phyloP scores from a whole-genome alignment of 2,888 invertebrate species.

The Drosophila austrosaltans region DNA sequence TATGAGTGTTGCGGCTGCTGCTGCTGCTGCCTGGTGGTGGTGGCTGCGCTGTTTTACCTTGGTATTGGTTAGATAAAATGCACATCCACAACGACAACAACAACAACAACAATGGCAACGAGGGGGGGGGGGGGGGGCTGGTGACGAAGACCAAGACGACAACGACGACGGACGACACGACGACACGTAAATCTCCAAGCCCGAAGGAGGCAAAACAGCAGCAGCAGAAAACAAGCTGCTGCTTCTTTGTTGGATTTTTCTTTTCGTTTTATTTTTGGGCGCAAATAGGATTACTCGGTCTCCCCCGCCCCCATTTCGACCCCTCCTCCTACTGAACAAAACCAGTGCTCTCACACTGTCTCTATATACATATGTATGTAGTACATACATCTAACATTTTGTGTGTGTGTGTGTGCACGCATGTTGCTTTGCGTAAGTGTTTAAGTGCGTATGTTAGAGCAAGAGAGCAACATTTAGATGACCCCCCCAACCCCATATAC shows the following conservation, averaged over 20 bases:
- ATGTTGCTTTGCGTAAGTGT: constrained; percentile 57
- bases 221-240: constrained; percentile 38
- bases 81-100: constrained; percentile 27
- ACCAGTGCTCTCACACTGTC: constrained; percentile 9
- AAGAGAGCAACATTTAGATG: constrained; percentile 44
- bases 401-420: constrained; percentile 39
- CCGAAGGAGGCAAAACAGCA: constrained; percentile 61
- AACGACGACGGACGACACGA: constrained; percentile 1
- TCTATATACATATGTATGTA: background rate
- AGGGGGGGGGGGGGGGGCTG: background rate
- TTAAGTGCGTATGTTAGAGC: constrained; percentile 46
- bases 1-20: constrained; percentile 38
- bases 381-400: no score
- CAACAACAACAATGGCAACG: background rate
- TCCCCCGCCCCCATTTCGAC: background rate
- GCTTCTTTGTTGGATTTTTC: constrained; percentile 73
- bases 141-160: constrained; percentile 7
- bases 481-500: background rate
- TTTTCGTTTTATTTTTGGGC: constrained; percentile 67
- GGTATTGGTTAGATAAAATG: constrained; percentile 71
- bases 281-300: constrained; percentile 70
- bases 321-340: background rate
- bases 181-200: constrained; percentile 52
- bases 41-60: constrained; percentile 52
- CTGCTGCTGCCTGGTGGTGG: constrained; percentile 53